These are phyloP conservation scores for Thelaira solivaga DNA, from an alignment of 2,888 invertebrate genomes.

Conservation along the genomic window DNA sequence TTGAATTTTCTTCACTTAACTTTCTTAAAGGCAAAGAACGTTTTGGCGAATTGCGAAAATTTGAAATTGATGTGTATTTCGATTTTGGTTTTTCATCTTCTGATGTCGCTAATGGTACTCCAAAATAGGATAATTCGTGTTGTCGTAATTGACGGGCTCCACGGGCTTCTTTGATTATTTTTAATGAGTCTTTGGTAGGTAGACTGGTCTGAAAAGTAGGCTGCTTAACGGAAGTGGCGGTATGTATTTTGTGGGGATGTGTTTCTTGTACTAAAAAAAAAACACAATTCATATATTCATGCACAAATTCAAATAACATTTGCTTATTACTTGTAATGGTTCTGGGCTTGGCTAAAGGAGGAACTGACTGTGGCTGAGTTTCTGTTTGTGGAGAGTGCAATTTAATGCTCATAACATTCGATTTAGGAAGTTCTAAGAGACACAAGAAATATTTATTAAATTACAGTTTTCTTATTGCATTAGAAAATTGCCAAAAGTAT, in stretches of 20 bases:
- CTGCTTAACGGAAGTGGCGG: constrained; percentile 57
- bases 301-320: neutral
- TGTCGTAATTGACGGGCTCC: constrained; percentile 79
- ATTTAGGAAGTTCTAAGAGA: constrained; percentile 74
- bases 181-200: constrained; percentile 68
- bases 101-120: constrained; percentile 70
- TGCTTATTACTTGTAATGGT: constrained; percentile 62
- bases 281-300: neutral
- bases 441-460: too few relatives aligned
- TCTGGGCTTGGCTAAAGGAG: constrained; percentile 74
- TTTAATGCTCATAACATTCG: constrained; percentile 77
- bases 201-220: constrained; percentile 37
- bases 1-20: constrained; percentile 27
- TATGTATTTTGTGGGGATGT: constrained; percentile 35
- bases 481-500: too few relatives aligned
- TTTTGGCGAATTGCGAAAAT: constrained; percentile 57
- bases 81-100: constrained; percentile 60
- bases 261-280: constrained; percentile 41
- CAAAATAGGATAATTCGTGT: constrained; percentile 81
- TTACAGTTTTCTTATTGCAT: too few relatives aligned
- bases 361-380: constrained; percentile 58
- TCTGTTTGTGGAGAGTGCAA: constrained; percentile 71
- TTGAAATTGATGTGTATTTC: constrained; percentile 58
- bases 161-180: constrained; percentile 74
- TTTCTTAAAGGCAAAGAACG: constrained; percentile 66